Base-by-base conservation (phyloP, 2,888 invertebrate genomes). In the Trachelus iudaicus region DNA sequence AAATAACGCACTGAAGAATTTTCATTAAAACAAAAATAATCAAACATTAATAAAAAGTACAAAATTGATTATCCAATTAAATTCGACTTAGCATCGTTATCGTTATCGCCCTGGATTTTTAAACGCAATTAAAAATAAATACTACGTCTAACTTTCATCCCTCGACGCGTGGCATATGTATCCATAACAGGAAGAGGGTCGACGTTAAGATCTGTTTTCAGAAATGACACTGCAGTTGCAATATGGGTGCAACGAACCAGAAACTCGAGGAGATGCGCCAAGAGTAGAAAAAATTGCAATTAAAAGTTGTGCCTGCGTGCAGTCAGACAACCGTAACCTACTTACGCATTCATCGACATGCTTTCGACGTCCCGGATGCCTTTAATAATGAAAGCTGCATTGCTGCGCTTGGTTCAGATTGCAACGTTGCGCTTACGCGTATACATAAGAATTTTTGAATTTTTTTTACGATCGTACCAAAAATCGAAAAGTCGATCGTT, bases 231-330 rank as follows among this genome's bases (percentile, higher is more conserved):
- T 23, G 56, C 56, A 56, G 23, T 56, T 56, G 23, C 56, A 56
- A 23, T 23, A 56, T 6, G 56, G 23, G 2, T 23, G 56, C 56
- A 56, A 23, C 56, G 56, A 56, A 23, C 23, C 0, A 23, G 23
- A 9, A 23, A 56, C 23, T 23, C 9, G 56, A 23, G 40, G 6
- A 56, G 9, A 56, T 56, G 23, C 23, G 23, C 23, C 23, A 56
- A 9, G 23, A 56, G 56, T 56, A 56, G 31, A 30, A 77, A 77
- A 34, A 73, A 77, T 77, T 73, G 56, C 76, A 73, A 77, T 77
- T 77, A 77, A 15, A 77, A 77, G 56, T 73, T 73, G 11, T 33
- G 9, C 9, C 56, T 23, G 23, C 23, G 40, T 23, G 23, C 23
- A 56, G 11, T n/a, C 33, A 34, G 31, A 23, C n/a, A 76, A 37